Base-by-base conservation (phyloP, 1,140 invertebrate species). In the Epicauta chinensis region DNA sequence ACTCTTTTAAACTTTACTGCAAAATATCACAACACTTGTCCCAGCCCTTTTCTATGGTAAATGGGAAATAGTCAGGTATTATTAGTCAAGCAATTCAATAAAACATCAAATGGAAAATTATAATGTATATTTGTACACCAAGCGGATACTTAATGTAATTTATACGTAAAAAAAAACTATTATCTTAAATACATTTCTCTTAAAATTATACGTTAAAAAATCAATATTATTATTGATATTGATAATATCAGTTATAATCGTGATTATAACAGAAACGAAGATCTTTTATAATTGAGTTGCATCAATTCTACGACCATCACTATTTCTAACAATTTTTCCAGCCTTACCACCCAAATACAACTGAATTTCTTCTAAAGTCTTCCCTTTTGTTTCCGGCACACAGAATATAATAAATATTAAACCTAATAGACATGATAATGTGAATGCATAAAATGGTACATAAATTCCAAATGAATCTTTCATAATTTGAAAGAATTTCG, bases 301-400 rank as follows among this genome's bases (percentile, higher is more conserved):
- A 2, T 35, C 43, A 14, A 9, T 35, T 16, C 23, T 46, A 5
- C 37, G 15, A 9, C 23, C 43, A 14, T 16, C 6, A 2, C 14
- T 15, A 9, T 46, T 35, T 15, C 13, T 46, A 7, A 31, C 43
- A 1, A 17, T 35, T 35, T 46, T 46, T 15, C 65, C 64, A 29
- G 59, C 65, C 16, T 53, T 52, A 3, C 55, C 54, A 29, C 56
- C 59, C 7, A 66, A 55, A 32, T 62, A 54, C 7, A 39, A 47
- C 44, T 67, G 65, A 31, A 69, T 69, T 34, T 69, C 65, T 40
- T 81, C 79, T 39, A 89, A 77, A 0, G 82, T 81, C 63, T 84
- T 87, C 9, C 85, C 86, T 72, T 91, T 91, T 0, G 89, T 93
- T 71, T 93, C 89, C 0, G 88, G 87, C 10, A 90, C 72, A 35